Evolutionary conservation across 2,113 vertebrate species (phyloP), one percentile per base, ranked within the genome.

Genomic region (Ailuropoda melanoleuca): DNA sequence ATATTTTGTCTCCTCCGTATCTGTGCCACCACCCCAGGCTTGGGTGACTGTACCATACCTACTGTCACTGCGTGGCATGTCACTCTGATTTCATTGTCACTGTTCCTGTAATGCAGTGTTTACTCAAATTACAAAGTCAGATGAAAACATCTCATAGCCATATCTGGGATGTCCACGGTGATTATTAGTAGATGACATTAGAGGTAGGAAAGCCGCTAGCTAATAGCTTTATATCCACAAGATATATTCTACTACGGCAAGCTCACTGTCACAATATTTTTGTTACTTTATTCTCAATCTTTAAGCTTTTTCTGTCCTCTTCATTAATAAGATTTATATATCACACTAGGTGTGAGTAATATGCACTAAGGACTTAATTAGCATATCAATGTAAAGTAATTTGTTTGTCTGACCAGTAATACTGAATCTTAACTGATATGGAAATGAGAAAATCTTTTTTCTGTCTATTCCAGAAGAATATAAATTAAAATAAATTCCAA

Each of bases 311-410:
- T 93, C 93, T 95, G n/a, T 60, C 18, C 31, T 96, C 75, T 97
- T 97, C 77, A 84, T 96, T 96, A 97, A 31, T 31, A 87, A 80
- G 90, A 96, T 95, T 96, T 97, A 93, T 95, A 70, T 75, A 91
- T 93, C 60, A 86, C n/a, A 50, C 89, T 70, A 94, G 48, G 90
- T 89, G 17, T 93, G 95, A 91, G 86, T 80, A 93, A 95, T 93
- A 80, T 24, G 84, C 88, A 84, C 92, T 62, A 37, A 97, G 50
- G 72, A 24, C 87, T 77, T 96, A 88, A 97, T 96, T 97, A 98
- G 74, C 87, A 92, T 97, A 93, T 92, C 92, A 93, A 81, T 96
- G 87, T 96, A 95, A 94, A 90, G 56, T 82, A 77, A 95, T 96
- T 96, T 97, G 94, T 96, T 94, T 96, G 70, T 96, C 43, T 93